Base-by-base conservation (phyloP, 2,888 invertebrate species). In the Choreutis nemorana region DNA sequence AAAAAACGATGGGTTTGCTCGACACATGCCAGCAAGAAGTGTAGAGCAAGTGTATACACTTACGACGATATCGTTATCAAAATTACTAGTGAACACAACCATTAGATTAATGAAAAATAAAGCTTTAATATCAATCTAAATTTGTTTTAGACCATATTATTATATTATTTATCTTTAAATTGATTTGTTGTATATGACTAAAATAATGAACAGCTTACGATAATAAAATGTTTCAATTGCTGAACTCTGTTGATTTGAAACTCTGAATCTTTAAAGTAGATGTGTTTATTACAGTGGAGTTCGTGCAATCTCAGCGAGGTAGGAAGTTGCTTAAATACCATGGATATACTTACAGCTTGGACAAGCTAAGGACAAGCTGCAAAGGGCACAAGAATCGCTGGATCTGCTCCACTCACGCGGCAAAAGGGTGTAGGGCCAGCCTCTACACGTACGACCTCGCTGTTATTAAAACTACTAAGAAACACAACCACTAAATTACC, bases 371-470 rank as follows among this genome's bases (percentile, higher is more conserved):
- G n/a, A n/a, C n/a, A n/a, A 18, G 8, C 18, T 6, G 8, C 18
- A 18, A 18, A 8, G 8, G 8, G 4, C 5, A 6, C 5, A 18
- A 18, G 18, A 5, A 8, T 6, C 8, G 8, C 8, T 18, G 18
- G 18, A 18, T 5, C 5, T 18, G 18, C 8, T 45, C 48, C 1
- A 45, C 53, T 0, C 48, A 55, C 26, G 48, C 51, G 14, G 45
- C 32, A 10, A 41, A 32, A 5, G 48, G 54, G 0, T n/a, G n/a
- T n/a, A 10, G 9, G 10, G 22, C 21, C 20, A 21, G 14, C 28
- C 20, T 15, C 23, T 10, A 23, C 11, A 23, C 11, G n/a, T n/a
- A n/a, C n/a, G n/a, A n/a, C n/a, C n/a, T n/a, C n/a, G n/a, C n/a
- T n/a, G n/a, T n/a, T n/a, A n/a, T n/a, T n/a, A n/a, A n/a, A n/a